Base-by-base conservation (phyloP, 2,797 vertebrate species). In the Notamacropus eugenii region DNA sequence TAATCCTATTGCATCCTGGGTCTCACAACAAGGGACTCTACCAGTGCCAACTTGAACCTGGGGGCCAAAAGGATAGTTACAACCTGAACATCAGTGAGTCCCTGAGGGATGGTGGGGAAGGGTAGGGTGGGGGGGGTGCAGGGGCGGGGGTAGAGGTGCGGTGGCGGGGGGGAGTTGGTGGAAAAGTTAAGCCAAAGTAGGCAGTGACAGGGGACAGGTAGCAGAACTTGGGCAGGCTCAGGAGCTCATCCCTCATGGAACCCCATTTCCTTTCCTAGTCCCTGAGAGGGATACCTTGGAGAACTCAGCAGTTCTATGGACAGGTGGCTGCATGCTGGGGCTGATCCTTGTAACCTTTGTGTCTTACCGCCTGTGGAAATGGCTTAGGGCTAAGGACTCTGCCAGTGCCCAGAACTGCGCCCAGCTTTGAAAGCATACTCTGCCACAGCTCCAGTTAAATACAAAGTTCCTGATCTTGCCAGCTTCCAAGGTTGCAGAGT, bases 21-120 rank as follows among this genome's bases (percentile, higher is more conserved):
- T 92, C 93, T 59, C 8, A 8, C 58, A 96, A 98, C 16, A 97
- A 98, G 34, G 98, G 98, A 0, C 87, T 1, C 94, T 99, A 98
- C 93, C 96, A 96, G 50, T 99, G 98, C 0, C 93, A 95, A n/a
- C 92, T 95, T 0, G 95, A 98, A 5, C 96, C 5, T 0, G 94
- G 0, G 1, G 52, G 95, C 24, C 97, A 22, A 14, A 31, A 0
- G 0, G 98, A 67, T 87, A 98, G 55, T 14, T 93, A 98, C 58
- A 95, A 97, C 19, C 11, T 96, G 58, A 57, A 96, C 87, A n/a
- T 56, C 82, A 0, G 97, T 98, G 8, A 67, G 92, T 46, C 62
- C 94, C 97, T 87, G 5, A 0, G 22, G 74, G 50, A 0, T 14
- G 94, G 50, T 2, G 0, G 10, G 0, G 90, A 52, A 4, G 59